Base-by-base conservation (phyloP, 2,113 vertebrate genomes). In the Apodemus sylvaticus region DNA sequence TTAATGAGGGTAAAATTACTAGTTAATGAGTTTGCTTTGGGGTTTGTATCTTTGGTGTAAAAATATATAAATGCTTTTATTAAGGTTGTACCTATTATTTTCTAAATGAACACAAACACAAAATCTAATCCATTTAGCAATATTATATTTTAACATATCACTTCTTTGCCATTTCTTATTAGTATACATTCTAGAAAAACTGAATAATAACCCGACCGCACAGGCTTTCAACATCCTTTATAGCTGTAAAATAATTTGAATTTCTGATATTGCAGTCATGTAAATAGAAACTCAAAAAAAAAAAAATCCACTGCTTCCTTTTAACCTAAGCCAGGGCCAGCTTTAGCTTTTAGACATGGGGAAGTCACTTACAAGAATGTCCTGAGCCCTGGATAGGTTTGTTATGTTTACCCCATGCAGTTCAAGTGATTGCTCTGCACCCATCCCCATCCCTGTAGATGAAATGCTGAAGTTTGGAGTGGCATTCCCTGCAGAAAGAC, bases 11-110 rank as follows among this genome's bases (percentile, higher is more conserved):
- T 96, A 98, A 98, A 99, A 99, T 99, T 98, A 98, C 98, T 99
- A 98, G 98, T 98, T 99, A 99, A 99, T 98, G 98, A 98, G 98
- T 99, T 99, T 98, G 99, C 98, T 99, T 99, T 99, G 98, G 98
- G 98, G 98, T 99, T 98, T 98, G 98, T 97, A 98, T 98, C 98
- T 98, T 98, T 97, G 26, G 96, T 98, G 97, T 97, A 98, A 98
- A 99, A 98, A 98, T 98, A 98, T 98, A 99, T 98, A 98, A 98
- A 98, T 98, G 97, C 90, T 98, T 99, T 99, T 99, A 98, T 99
- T 99, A 99, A 98, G 98, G 98, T 98, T 98, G 98, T 64, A 97
- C 98, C 98, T 97, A 98, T 99, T 99, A 98, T 99, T 98, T 98
- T 98, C 98, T 97, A 98, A 98, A 98, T 98, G 98, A 99, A 98